phyloP scores from a whole-genome alignment of 2,797 vertebrate genomes.

The Eurystomus glaucurus region DNA sequence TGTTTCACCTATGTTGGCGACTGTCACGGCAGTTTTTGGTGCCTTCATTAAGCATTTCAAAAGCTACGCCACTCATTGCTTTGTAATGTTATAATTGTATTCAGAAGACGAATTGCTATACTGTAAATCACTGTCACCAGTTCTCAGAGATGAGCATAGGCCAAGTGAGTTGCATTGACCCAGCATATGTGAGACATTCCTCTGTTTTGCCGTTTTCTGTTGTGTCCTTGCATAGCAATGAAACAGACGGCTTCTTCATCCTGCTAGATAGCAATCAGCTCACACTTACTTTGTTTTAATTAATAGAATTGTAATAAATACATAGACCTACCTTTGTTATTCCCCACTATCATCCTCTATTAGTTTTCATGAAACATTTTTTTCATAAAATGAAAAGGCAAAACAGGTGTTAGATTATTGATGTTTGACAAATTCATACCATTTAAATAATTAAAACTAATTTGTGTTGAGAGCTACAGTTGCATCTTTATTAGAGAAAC shows the following conservation, averaged over 20 bases:
- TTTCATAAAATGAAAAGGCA: slow-evolving; percentile 81
- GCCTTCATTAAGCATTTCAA: not conserved
- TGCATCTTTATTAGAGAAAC: slow-evolving; percentile 87
- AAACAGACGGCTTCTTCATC: slow-evolving; percentile 15
- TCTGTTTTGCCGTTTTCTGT: not conserved
- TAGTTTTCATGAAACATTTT: slow-evolving; percentile 80
- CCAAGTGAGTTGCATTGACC: not conserved
- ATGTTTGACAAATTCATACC: slow-evolving; percentile 79
- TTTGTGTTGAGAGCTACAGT: slow-evolving; percentile 85
- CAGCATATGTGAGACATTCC: not conserved
- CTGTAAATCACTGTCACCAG: slow-evolving; percentile 4
- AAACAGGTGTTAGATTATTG: slow-evolving; percentile 83
- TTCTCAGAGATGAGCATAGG: not conserved
- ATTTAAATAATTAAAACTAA: slow-evolving; percentile 89
- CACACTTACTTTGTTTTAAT: not conserved
- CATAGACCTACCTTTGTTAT: slow-evolving; percentile 79
- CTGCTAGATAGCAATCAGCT: not conserved
- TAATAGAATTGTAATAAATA: slow-evolving; percentile 47
- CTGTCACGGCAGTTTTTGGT: not conserved
- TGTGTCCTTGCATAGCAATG: not conserved
- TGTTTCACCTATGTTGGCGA: not conserved
- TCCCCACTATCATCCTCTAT: slow-evolving; percentile 78
- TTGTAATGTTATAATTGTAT: not conserved
- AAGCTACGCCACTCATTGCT: not conserved
- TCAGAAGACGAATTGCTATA: not conserved